A percentile compares a stretch with the other conserved stretches of the same genome.
Evolutionary conservation across 2,888 invertebrate genomes (phyloP).

Genomic region (Perithous albicinctus): DNA sequence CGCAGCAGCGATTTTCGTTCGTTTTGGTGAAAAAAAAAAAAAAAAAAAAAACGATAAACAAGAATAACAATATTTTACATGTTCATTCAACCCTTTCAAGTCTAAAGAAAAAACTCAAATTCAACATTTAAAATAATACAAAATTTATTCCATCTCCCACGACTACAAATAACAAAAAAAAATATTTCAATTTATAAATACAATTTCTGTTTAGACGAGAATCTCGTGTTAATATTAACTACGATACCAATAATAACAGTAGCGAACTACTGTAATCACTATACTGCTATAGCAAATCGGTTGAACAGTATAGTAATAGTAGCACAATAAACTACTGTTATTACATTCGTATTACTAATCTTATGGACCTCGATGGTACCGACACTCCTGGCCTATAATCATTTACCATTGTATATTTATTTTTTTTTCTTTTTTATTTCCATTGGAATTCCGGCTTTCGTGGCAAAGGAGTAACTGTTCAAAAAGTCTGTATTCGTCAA

Average conservation of each 20-base stretch:
- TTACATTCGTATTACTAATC: neutral
- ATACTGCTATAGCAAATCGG: slow-evolving; percentile 11
- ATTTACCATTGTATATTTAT: slow-evolving; percentile 17
- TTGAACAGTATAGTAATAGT: slow-evolving; percentile 3
- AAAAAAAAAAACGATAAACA: slow-evolving; percentile 15
- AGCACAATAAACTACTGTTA: slow-evolving; percentile 4
- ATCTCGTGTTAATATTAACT: slow-evolving; percentile 11
- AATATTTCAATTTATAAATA: slow-evolving; percentile 42
- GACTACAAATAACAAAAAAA: slow-evolving; percentile 32
- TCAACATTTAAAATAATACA: slow-evolving; percentile 56
- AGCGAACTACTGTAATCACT: neutral
- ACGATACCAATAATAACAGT: slow-evolving; percentile 11
- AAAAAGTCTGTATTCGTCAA: slow-evolving; percentile 68
- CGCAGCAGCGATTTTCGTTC: slow-evolving; percentile 58
- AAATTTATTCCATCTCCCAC: slow-evolving; percentile 53
- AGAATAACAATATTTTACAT: slow-evolving; percentile 24
- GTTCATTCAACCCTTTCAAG: slow-evolving; percentile 21
- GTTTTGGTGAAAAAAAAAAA: slow-evolving; percentile 19
- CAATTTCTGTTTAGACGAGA: slow-evolving; percentile 8
- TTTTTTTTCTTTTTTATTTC: no score
- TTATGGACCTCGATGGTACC: slow-evolving; percentile 17
- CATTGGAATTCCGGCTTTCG: slow-evolving; percentile 26
- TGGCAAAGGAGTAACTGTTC: slow-evolving; percentile 40
- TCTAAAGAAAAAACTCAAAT: slow-evolving; percentile 26
- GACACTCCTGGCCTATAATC: slow-evolving; percentile 56